Evolutionary conservation across 1,140 invertebrate species (phyloP).

Genomic region (Diabrotica undecimpunctata): DNA sequence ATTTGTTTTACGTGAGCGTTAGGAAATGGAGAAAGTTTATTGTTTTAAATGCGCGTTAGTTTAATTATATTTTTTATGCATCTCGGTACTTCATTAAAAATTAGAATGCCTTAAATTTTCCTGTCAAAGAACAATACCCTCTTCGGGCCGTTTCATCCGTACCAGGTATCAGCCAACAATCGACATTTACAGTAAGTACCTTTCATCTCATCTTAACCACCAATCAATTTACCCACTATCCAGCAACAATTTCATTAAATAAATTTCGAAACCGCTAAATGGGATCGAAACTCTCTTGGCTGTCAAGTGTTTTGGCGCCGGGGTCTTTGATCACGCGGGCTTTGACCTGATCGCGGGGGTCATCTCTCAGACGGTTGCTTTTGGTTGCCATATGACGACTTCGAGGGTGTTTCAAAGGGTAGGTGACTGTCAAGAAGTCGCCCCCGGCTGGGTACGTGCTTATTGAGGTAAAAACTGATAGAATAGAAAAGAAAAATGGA

Average conservation of each 20-base stretch:
- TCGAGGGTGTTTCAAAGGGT: constrained; percentile 17
- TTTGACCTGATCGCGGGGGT: constrained; percentile 38
- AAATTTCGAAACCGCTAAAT: constrained; percentile 19
- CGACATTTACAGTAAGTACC: background rate
- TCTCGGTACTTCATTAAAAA: too few species aligned
- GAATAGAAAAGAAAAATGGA: background rate
- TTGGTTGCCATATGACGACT: constrained; percentile 27
- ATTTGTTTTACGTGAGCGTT: too few species aligned
- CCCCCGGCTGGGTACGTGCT: too few species aligned
- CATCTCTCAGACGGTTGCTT: constrained; percentile 27
- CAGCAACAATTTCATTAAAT: constrained; percentile 16
- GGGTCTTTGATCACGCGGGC: constrained; percentile 42
- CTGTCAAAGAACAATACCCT: too few species aligned
- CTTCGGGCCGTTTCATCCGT: too few species aligned
- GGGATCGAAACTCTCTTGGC: constrained; percentile 23
- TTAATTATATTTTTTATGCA: too few species aligned
- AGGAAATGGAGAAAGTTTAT: too few species aligned
- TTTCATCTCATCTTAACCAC: constrained; percentile 7
- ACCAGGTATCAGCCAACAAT: background rate
- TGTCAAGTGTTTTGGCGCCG: constrained; percentile 45
- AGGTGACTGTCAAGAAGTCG: background rate
- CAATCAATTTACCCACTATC: constrained; percentile 10
- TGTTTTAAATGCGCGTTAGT: too few species aligned
- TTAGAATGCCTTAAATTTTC: too few species aligned
- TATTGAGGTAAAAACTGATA: too few species aligned